phyloP scores from a whole-genome alignment of 1,140 invertebrate species.

The Heliconius melpomene region DNA sequence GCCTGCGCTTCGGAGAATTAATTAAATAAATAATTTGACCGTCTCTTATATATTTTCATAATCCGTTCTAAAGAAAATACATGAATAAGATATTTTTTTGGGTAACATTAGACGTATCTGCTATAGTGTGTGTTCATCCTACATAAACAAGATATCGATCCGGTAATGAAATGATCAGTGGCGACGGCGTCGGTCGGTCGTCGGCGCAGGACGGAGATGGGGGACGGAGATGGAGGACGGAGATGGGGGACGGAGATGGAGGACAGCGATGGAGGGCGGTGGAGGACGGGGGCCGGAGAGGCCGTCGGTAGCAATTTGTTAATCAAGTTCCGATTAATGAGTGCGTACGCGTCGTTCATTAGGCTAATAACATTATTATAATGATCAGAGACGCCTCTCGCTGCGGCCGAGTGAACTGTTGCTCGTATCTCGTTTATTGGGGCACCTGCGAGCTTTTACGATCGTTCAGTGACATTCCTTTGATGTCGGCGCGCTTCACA shows the following conservation, averaged over 20 bases:
- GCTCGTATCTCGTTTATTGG: not conserved
- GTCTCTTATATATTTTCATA: too few relatives aligned
- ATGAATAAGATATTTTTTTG: not conserved
- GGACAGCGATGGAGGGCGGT: not conserved
- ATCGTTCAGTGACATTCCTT: not conserved
- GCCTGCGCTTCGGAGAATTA: slow-evolving; percentile 4
- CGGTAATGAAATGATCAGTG: slow-evolving; percentile 28
- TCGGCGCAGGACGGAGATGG: not conserved
- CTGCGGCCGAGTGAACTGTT: not conserved
- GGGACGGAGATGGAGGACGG: not conserved
- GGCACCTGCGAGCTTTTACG: not conserved
- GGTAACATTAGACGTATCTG: not conserved
- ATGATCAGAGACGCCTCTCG: slow-evolving; percentile 12
- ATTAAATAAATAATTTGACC: not conserved
- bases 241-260: not conserved
- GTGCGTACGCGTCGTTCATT: slow-evolving; percentile 16
- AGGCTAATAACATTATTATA: slow-evolving; percentile 28
- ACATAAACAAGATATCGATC: slow-evolving; percentile 22
- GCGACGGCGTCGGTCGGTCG: not conserved
- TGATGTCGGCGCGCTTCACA: not conserved
- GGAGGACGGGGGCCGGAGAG: not conserved
- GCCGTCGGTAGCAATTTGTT: slow-evolving; percentile 23
- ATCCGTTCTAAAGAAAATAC: too few relatives aligned
- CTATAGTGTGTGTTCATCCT: slow-evolving; percentile 15
- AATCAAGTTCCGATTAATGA: slow-evolving; percentile 29